Conservation (phyloP, 2,797 vertebrate genomes). For the Gastrophryne carolinensis region DNA sequence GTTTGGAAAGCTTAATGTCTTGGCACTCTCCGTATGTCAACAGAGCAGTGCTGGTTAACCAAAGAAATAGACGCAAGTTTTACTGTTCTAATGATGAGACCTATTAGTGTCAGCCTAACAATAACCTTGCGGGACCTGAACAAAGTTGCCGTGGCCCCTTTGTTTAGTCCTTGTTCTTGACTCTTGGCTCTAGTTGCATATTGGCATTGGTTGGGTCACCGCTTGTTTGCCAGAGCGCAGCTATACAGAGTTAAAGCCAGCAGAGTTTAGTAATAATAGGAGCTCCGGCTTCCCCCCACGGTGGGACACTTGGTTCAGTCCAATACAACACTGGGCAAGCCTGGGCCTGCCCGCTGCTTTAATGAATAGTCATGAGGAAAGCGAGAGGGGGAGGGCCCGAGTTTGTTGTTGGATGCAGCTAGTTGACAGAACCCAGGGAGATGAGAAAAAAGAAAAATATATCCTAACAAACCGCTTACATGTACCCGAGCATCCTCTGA, state of each 20-base stretch:
- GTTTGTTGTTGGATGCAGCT: conserved; percentile 90
- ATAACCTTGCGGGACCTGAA: not conserved
- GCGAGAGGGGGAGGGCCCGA: conserved; percentile 72
- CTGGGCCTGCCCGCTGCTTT: conserved; percentile 79
- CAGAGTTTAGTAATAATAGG: conserved; percentile 18
- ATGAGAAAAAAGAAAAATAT: conserved; percentile 65
- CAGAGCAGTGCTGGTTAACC: not conserved
- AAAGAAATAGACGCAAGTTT: conserved; percentile 31
- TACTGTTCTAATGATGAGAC: conserved; percentile 10
- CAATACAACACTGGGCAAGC: conserved; percentile 82
- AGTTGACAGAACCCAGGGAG: conserved; percentile 80
- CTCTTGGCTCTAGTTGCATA: not conserved
- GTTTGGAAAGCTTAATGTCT: not conserved
- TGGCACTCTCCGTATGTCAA: conserved; percentile 4
- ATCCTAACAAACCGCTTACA: conserved; percentile 56
- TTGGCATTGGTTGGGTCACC: not conserved
- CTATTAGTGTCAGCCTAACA: conserved; percentile 9
- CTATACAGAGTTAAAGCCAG: not conserved
- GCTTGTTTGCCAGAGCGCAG: not conserved
- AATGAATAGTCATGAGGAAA: conserved; percentile 90
- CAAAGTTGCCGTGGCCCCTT: not conserved
- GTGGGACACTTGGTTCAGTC: conserved; percentile 72
- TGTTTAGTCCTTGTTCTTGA: not conserved
- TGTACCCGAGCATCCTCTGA: conserved; percentile 55
- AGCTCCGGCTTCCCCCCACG: conserved; percentile 53